These are phyloP conservation scores for Pentalonia nigronervosa DNA, from an alignment of 1,140 invertebrate species.

Conservation along the genomic window DNA sequence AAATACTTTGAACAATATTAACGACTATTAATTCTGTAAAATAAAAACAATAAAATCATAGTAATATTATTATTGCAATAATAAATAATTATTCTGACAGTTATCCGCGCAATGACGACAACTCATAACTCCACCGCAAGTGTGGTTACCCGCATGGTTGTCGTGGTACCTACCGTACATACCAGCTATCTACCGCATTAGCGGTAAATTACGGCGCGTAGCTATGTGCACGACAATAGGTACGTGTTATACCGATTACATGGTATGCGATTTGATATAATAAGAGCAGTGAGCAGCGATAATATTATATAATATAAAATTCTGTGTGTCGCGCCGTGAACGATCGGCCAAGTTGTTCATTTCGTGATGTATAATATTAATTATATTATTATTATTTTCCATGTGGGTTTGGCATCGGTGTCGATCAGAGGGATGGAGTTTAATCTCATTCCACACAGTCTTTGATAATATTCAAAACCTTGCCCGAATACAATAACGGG, in stretches of 20 bases:
- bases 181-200: not conserved
- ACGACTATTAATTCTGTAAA: not conserved
- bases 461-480: too few species aligned
- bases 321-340: not conserved
- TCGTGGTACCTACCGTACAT: not conserved
- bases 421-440: too few species aligned
- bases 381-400: too few species aligned
- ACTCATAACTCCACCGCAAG: too few species aligned
- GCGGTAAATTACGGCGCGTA: not conserved
- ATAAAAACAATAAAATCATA: too few species aligned
- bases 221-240: not conserved
- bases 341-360: not conserved
- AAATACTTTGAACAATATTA: not conserved
- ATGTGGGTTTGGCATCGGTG: too few species aligned
- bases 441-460: too few species aligned
- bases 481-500: too few species aligned
- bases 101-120: not conserved
- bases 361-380: not conserved
- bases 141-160: not conserved
- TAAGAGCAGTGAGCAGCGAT: not conserved
- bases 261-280: not conserved
- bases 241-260: conserved; percentile 26
- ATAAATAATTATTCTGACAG: not conserved
- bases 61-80: not conserved
- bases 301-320: not conserved